These are phyloP conservation scores for Camponotus fellah DNA, from an alignment of 2,888 invertebrate genomes.

Conservation along the genomic window DNA sequence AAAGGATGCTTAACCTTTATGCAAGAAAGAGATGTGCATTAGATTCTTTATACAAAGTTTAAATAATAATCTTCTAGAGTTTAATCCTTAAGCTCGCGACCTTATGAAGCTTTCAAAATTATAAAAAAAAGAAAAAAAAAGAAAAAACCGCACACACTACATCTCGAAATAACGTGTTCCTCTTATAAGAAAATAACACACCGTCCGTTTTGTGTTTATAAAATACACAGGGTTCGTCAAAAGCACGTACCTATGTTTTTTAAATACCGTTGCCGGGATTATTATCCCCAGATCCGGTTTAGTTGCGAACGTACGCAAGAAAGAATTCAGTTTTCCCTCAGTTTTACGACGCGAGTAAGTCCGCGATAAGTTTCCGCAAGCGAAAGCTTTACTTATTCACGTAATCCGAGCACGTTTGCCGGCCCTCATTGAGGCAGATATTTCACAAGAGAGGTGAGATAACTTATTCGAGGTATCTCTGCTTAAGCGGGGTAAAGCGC, in stretches of 20 bases:
- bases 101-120: background rate
- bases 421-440: conserved; percentile 31
- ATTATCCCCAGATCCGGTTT: background rate
- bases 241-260: background rate
- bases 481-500: background rate
- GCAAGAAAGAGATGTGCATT: background rate
- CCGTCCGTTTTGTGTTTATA: background rate
- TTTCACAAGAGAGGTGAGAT: conserved; percentile 6
- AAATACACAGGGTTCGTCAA: background rate
- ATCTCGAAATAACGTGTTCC: background rate
- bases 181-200: background rate
- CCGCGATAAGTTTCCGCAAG: conserved; percentile 43
- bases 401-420: conserved; percentile 41
- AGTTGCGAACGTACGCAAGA: background rate
- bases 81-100: background rate
- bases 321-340: conserved; percentile 2
- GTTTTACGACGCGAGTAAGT: conserved; percentile 9
- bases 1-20: conserved; percentile 42
- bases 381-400: conserved; percentile 52
- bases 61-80: background rate
- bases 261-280: conserved; percentile 1
- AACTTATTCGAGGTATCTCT: conserved; percentile 38
- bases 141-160: background rate
- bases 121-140: too few species aligned
- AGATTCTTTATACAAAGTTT: conserved; percentile 10